Conservation (phyloP, 2,888 invertebrate species). For the Harpagoxenus sublaevis region DNA sequence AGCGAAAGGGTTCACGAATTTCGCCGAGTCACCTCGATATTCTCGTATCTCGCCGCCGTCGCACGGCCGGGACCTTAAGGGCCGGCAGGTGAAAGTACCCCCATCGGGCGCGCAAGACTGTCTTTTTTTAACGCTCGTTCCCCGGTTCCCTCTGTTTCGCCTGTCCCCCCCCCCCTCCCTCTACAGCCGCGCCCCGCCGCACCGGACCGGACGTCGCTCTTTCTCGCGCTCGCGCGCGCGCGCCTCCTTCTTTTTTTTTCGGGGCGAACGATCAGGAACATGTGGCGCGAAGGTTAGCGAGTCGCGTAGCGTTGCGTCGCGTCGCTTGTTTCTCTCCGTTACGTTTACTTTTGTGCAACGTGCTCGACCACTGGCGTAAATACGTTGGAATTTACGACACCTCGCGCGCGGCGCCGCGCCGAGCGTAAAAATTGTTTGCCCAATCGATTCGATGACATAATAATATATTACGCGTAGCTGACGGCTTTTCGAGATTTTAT, state of each 20-base stretch:
- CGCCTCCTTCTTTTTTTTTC: conserved; percentile 23
- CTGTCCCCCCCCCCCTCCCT: not conserved
- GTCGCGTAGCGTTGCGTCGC: conserved; percentile 17
- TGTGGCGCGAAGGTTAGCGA: conserved; percentile 65
- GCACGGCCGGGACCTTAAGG: conserved; percentile 66
- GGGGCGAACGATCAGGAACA: conserved; percentile 61
- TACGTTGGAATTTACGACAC: conserved; percentile 25
- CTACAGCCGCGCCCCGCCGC: conserved; percentile 5
- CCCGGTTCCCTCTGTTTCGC: conserved; percentile 28
- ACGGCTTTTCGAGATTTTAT: not conserved
- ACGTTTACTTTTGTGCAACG: conserved; percentile 60
- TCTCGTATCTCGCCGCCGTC: conserved; percentile 46
- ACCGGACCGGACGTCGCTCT: conserved; percentile 46
- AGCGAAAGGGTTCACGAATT: conserved; percentile 46
- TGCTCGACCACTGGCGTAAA: conserved; percentile 12
- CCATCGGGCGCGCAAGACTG: conserved; percentile 58
- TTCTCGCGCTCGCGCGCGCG: conserved; percentile 36
- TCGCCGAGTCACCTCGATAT: conserved; percentile 48
- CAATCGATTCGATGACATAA: conserved; percentile 8
- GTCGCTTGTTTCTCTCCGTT: conserved; percentile 47
- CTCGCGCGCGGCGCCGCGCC: not conserved
- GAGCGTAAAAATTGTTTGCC: not conserved
- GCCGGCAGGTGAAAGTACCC: conserved; percentile 73
- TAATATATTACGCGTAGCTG: not conserved
- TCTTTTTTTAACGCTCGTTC: conserved; percentile 41